These are phyloP conservation scores for Xiphorhynchus erythropygius DNA, from an alignment of 2,797 vertebrate species.

Conservation along the genomic window DNA sequence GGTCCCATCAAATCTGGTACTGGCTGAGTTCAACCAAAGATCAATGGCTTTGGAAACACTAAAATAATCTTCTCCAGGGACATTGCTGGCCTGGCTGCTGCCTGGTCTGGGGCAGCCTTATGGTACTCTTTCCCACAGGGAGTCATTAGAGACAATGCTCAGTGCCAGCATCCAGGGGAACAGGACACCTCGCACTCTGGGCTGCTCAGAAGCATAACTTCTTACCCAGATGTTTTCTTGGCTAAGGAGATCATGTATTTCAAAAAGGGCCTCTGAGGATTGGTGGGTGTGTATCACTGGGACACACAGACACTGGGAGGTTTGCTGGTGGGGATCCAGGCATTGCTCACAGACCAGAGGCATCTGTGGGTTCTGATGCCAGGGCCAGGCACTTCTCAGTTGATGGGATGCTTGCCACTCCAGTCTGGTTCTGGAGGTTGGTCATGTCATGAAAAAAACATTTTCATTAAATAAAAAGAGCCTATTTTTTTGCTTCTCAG, in stretches of 20 bases:
- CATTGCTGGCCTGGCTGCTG: background rate
- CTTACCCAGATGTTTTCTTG: background rate
- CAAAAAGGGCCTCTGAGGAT: background rate
- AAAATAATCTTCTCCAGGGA: background rate
- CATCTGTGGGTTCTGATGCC: background rate
- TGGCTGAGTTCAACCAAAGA: background rate
- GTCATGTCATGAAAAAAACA: background rate
- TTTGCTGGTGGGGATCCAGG: background rate
- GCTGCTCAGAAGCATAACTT: background rate
- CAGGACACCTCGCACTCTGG: background rate
- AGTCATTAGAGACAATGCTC: background rate
- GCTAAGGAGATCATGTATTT: background rate
- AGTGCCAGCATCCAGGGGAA: background rate
- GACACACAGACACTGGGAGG: background rate
- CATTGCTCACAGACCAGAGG: background rate
- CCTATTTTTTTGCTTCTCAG: background rate
- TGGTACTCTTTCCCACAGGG: background rate
- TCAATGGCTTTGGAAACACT: background rate
- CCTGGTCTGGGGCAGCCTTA: background rate
- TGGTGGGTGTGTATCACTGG: fast-evolving
- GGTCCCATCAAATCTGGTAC: background rate
- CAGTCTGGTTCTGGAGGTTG: background rate
- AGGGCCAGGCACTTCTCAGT: background rate
- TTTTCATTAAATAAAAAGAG: background rate
- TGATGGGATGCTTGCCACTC: fast-evolving